These are phyloP conservation scores for Harpalus rubripes DNA, from an alignment of 2,888 invertebrate genomes.

Conservation along the genomic window DNA sequence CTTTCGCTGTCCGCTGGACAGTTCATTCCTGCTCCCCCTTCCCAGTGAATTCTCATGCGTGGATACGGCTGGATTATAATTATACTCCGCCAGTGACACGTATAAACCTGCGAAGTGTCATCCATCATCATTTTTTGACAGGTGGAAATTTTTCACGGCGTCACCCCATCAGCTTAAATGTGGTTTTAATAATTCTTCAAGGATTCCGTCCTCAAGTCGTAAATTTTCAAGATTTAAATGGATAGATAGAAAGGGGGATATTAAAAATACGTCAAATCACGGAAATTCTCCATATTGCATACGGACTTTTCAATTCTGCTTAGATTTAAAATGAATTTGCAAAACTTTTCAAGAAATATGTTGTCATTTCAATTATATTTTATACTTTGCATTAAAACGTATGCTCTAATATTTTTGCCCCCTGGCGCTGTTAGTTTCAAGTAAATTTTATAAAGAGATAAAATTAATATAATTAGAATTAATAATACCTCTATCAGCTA, in stretches of 20 bases:
- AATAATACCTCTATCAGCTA: no score
- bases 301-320: not conserved
- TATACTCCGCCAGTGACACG: conserved; percentile 42
- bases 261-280: conserved; percentile 29
- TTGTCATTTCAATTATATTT: not conserved
- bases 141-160: conserved; percentile 53
- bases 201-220: conserved; percentile 25
- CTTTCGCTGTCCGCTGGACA: not conserved
- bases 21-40: not conserved
- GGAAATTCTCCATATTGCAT: not conserved
- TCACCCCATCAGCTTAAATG: conserved; percentile 33
- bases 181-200: conserved; percentile 51
- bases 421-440: no score
- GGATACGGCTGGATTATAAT: conserved; percentile 52
- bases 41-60: conserved; percentile 15
- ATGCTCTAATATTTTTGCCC: no score
- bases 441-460: no score
- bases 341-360: not conserved
- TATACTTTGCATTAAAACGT: no score
- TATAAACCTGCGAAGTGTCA: conserved; percentile 49
- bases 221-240: conserved; percentile 40
- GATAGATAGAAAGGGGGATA: conserved; percentile 39
- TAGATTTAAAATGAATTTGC: not conserved
- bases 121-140: conserved; percentile 55
- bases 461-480: no score